Evolutionary conservation across 1,140 invertebrate genomes (phyloP).

Genomic region (Brachionus manjavacas): DNA sequence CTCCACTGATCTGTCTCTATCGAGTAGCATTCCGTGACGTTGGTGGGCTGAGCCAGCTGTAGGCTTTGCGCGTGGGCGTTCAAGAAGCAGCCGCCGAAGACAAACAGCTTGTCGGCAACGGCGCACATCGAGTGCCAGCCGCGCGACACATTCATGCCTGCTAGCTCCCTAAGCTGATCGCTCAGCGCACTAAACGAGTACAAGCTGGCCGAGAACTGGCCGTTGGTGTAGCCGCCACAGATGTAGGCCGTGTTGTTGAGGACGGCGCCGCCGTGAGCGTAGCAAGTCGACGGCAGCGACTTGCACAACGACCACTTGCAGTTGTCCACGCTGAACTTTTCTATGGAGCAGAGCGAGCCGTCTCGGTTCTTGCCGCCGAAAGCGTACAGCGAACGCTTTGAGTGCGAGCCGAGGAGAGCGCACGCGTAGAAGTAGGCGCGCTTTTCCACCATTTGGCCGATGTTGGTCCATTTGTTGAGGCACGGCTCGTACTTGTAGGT

Average conservation of each 20-base stretch:
- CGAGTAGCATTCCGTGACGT: slow-evolving; percentile 70
- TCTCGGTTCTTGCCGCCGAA: slow-evolving; percentile 57
- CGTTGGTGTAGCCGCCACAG: slow-evolving; percentile 56
- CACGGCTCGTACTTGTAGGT: slow-evolving; percentile 55
- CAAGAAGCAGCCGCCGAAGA: slow-evolving; percentile 66
- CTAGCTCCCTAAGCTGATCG: slow-evolving; percentile 56
- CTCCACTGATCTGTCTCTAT: slow-evolving; percentile 65
- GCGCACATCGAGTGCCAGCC: slow-evolving; percentile 58
- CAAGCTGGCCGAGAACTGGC: slow-evolving; percentile 57
- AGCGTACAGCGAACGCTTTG: slow-evolving; percentile 49
- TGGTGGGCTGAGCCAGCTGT: slow-evolving; percentile 61
- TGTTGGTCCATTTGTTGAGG: slow-evolving; percentile 55
- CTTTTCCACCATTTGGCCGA: slow-evolving; percentile 55
- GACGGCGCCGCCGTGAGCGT: slow-evolving; percentile 56
- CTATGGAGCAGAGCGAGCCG: slow-evolving; percentile 53
- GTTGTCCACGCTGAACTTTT: slow-evolving; percentile 53
- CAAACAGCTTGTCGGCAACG: slow-evolving; percentile 67
- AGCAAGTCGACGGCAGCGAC: slow-evolving; percentile 55
- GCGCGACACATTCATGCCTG: slow-evolving; percentile 55
- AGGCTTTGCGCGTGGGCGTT: slow-evolving; percentile 64
- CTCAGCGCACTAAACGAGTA: slow-evolving; percentile 52
- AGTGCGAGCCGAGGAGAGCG: slow-evolving; percentile 45
- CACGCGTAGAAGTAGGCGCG: slow-evolving; percentile 58
- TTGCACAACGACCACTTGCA: slow-evolving; percentile 54
- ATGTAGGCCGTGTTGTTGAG: slow-evolving; percentile 52